Evolutionary conservation across 2,888 invertebrate species (phyloP).

Genomic region (Acleris literana): DNA sequence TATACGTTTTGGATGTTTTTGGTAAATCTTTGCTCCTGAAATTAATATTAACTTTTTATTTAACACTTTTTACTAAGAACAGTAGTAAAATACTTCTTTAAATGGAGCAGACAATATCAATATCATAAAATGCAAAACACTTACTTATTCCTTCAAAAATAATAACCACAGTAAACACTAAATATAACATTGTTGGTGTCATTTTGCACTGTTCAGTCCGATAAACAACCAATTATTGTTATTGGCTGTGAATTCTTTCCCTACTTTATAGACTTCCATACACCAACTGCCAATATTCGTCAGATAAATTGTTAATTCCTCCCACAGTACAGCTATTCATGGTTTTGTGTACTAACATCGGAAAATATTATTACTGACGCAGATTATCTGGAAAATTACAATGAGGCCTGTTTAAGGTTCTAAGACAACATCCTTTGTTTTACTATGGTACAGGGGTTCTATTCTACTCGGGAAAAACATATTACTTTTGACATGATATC

Average conservation of each 20-base stretch:
- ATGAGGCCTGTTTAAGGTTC: too few species aligned
- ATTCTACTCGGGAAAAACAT: too few species aligned
- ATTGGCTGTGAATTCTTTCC: background rate
- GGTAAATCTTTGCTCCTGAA: background rate
- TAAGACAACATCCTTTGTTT: too few species aligned
- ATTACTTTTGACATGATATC: too few species aligned
- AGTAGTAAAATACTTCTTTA: too few species aligned
- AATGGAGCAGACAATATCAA: too few species aligned
- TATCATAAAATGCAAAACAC: background rate
- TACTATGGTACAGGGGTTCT: too few species aligned
- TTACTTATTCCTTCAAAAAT: constrained; percentile 14
- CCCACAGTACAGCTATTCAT: background rate
- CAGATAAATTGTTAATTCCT: constrained; percentile 6
- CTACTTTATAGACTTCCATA: constrained; percentile 14
- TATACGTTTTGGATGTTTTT: background rate
- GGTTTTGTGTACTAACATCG: background rate
- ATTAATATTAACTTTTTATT: background rate
- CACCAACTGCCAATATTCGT: constrained; percentile 20
- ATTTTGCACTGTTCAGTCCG: constrained; percentile 3
- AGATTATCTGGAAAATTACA: background rate
- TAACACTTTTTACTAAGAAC: too few species aligned
- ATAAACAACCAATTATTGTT: too few species aligned
- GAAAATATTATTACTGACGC: too few species aligned
- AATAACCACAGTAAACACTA: constrained; percentile 3
- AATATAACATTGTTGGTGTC: constrained; percentile 12